Percentiles rank a stretch among this genome's conserved stretches.
Conservation (phyloP, 2,797 vertebrate species). For the Onychomys torridus region DNA sequence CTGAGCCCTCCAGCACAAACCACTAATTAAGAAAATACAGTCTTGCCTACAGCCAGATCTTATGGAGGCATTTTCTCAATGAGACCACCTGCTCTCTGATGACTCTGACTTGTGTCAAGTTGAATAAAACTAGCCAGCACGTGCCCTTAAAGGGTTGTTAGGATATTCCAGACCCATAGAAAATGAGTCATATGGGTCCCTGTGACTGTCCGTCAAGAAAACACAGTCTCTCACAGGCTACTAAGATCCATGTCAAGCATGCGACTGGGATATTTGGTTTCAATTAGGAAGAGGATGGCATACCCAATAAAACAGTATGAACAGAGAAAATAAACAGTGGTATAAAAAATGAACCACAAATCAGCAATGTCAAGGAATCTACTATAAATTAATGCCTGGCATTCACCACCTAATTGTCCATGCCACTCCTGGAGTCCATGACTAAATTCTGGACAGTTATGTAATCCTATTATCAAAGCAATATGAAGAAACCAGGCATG, state of each 20-base stretch:
- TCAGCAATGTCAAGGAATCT: slow-evolving; percentile 31
- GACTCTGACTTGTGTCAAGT: not conserved
- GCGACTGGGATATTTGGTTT: slow-evolving; percentile 47
- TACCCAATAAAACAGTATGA: slow-evolving; percentile 44
- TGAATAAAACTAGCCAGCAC: not conserved
- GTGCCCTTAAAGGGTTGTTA: not conserved
- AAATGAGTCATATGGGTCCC: not conserved
- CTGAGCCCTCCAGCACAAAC: not conserved
- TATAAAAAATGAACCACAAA: slow-evolving; percentile 28
- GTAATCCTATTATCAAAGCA: slow-evolving; percentile 47
- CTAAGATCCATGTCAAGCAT: slow-evolving; percentile 15
- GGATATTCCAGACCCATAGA: not conserved
- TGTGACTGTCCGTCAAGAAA: not conserved
- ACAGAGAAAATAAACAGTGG: slow-evolving; percentile 37
- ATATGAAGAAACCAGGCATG: slow-evolving; percentile 36
- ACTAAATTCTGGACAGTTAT: slow-evolving; percentile 37
- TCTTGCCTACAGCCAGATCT: not conserved
- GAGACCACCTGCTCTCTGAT: not conserved
- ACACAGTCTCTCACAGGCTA: not conserved
- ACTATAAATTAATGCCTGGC: slow-evolving; percentile 22
- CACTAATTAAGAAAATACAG: not conserved
- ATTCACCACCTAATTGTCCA: slow-evolving; percentile 17
- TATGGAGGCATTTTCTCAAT: not conserved
- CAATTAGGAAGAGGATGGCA: not conserved
- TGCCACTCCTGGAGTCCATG: slow-evolving; percentile 47